phyloP scores from a whole-genome alignment of 2,888 invertebrate species.

The Neoaliturus tenellus region DNA sequence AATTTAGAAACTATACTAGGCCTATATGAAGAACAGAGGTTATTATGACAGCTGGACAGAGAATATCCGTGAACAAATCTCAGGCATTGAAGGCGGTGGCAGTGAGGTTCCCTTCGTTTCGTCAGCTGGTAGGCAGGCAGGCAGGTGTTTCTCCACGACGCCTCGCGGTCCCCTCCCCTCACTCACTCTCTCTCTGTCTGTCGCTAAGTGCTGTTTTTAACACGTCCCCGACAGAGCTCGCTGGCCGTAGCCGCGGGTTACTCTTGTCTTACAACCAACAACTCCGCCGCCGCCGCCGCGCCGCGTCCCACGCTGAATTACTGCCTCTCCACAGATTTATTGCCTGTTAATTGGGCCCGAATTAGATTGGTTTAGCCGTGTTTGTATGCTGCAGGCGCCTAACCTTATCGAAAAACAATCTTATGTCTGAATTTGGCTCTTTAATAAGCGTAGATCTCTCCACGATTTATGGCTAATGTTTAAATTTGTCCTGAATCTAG shows the following conservation, averaged over 20 bases:
- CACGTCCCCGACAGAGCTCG: slow-evolving; percentile 18
- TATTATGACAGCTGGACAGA: no score
- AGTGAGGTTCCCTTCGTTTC: background rate
- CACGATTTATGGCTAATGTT: no score
- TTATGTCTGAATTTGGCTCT: no score
- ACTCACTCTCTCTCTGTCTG: background rate
- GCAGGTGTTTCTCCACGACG: background rate
- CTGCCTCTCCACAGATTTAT: background rate
- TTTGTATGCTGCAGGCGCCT: background rate
- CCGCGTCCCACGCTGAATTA: background rate
- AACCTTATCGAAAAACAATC: background rate
- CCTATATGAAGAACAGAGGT: no score
- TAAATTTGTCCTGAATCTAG: no score
- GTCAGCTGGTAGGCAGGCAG: slow-evolving; percentile 28
- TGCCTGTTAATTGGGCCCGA: background rate
- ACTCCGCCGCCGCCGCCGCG: background rate
- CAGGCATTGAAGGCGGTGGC: background rate
- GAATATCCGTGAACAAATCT: no score
- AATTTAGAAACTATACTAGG: no score
- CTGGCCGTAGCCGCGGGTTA: background rate
- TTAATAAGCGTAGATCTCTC: no score
- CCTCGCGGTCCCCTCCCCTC: background rate
- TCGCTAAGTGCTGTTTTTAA: slow-evolving; percentile 49
- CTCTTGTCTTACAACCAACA: slow-evolving; percentile 21
- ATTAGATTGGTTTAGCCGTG: background rate